phyloP scores from a whole-genome alignment of 2,113 vertebrate species.

The Semicossyphus pulcher region DNA sequence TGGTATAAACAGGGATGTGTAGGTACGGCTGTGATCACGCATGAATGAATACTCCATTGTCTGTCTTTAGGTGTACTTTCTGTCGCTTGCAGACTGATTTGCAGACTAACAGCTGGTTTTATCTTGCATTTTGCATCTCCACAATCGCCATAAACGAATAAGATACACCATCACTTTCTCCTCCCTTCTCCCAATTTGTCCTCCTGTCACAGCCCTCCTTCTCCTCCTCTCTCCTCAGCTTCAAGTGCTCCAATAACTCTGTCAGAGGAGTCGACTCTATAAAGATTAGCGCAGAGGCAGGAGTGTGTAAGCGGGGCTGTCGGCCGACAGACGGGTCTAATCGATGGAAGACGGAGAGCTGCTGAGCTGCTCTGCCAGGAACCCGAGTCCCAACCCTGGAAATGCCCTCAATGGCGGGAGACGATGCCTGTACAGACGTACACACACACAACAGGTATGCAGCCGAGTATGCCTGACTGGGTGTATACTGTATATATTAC shows the following conservation, averaged over 20 bases:
- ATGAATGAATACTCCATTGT: conserved; percentile 1
- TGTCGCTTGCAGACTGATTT: background rate
- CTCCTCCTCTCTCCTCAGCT: conserved; percentile 49
- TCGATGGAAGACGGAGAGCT: conserved; percentile 68
- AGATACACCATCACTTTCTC: conserved; percentile 37
- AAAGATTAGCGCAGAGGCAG: conserved; percentile 78
- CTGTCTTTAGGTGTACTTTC: conserved; percentile 3
- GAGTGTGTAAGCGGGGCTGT: conserved; percentile 73
- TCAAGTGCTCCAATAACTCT: conserved; percentile 76
- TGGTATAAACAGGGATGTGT: background rate
- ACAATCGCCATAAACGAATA: conserved; percentile 16
- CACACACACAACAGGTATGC: conserved; percentile 25
- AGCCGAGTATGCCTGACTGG: conserved; percentile 29
- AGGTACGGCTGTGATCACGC: background rate
- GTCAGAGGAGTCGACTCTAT: conserved; percentile 78
- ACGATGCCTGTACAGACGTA: background rate
- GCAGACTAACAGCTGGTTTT: conserved; percentile 18
- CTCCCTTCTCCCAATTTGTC: conserved; percentile 46
- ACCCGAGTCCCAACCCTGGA: conserved; percentile 50
- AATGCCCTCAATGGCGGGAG: conserved; percentile 50
- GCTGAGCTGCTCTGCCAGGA: conserved; percentile 38
- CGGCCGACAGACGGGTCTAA: conserved; percentile 73
- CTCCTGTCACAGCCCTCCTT: conserved; percentile 49
- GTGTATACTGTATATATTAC: conserved; percentile 8
- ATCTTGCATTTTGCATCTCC: background rate